Percentiles rank a stretch among this genome's conserved stretches.
phyloP scores from a whole-genome alignment of 2,797 vertebrate genomes.

The Rhincodon typus region DNA sequence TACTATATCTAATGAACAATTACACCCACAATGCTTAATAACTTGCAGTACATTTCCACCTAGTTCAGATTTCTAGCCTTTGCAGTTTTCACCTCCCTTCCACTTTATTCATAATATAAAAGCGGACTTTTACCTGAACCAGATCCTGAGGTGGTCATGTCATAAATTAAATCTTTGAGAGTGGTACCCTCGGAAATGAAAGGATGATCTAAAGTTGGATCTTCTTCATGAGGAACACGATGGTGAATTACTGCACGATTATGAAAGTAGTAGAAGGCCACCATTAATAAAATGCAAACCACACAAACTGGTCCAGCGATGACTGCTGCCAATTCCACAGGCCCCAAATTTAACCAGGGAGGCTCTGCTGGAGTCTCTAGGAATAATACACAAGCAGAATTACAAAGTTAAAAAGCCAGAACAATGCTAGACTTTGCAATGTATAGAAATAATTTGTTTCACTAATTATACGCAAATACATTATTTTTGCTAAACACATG shows the following conservation, averaged over 20 bases:
- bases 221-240: slow-evolving; percentile 90
- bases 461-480: background rate
- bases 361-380: slow-evolving; percentile 56
- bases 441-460: background rate
- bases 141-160: slow-evolving; percentile 96
- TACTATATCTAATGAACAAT: background rate
- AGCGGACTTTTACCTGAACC: slow-evolving; percentile 73
- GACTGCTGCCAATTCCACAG: slow-evolving; percentile 82
- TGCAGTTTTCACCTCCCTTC: background rate
- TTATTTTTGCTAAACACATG: background rate
- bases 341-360: slow-evolving; percentile 64
- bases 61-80: background rate
- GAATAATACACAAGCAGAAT: slow-evolving; percentile 34
- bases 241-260: slow-evolving; percentile 79
- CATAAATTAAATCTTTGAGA: slow-evolving; percentile 94
- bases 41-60: background rate
- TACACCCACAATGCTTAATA: background rate
- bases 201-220: slow-evolving; percentile 85
- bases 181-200: slow-evolving; percentile 94
- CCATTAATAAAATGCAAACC: slow-evolving; percentile 81
- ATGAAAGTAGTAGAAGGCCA: slow-evolving; percentile 86
- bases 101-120: background rate
- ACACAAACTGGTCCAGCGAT: slow-evolving; percentile 90
- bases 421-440: background rate
- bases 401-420: background rate